phyloP scores from a whole-genome alignment of 2,113 vertebrate genomes.

The Fulica atra region DNA sequence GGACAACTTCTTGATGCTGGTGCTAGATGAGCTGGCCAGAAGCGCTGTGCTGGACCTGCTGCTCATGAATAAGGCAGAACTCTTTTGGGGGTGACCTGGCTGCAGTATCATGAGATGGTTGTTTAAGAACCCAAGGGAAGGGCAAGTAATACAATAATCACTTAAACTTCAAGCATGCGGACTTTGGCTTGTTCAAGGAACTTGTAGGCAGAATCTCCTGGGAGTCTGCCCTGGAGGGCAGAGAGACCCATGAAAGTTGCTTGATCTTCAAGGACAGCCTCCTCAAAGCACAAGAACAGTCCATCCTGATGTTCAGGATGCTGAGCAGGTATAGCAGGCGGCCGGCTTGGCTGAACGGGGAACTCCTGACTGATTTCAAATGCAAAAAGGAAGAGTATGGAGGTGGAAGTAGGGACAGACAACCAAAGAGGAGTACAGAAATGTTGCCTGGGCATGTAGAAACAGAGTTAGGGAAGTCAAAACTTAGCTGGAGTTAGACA shows the following conservation, averaged over 20 bases:
- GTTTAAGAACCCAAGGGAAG: background rate
- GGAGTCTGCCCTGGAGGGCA: slow-evolving; percentile 37
- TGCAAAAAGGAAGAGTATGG: slow-evolving; percentile 29
- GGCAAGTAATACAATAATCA: background rate
- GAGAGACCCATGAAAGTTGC: background rate
- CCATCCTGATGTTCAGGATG: slow-evolving; percentile 58
- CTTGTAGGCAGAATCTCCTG: background rate
- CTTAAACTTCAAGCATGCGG: background rate
- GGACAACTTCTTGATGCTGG: background rate
- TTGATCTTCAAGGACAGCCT: slow-evolving; percentile 57
- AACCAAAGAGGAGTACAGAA: background rate
- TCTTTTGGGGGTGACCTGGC: background rate
- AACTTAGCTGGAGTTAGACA: background rate
- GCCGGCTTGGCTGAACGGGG: background rate
- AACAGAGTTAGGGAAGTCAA: background rate
- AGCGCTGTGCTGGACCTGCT: background rate
- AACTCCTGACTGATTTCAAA: slow-evolving; percentile 44
- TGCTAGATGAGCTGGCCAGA: background rate
- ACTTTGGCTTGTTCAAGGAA: slow-evolving; percentile 20
- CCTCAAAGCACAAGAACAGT: slow-evolving; percentile 43
- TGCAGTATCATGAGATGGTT: background rate
- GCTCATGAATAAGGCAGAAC: background rate
- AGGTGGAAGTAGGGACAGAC: slow-evolving; percentile 5
- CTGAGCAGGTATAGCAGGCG: slow-evolving; percentile 63
- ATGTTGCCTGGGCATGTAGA: background rate